Evolutionary conservation across 2,797 vertebrate species (phyloP).

Genomic region (Eospalax fontanierii): DNA sequence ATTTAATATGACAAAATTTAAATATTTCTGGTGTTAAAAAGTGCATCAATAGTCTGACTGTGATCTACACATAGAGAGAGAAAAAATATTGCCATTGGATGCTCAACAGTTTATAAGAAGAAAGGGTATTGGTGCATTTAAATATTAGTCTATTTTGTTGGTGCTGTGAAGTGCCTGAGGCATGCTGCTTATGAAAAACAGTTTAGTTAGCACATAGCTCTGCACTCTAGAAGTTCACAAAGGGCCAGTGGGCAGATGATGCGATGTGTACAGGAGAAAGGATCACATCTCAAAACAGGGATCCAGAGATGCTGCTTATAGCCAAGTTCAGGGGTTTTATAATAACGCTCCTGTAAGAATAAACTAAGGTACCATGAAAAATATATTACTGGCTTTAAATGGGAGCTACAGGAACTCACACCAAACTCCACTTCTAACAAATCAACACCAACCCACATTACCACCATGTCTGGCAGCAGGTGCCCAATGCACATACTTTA

Average conservation of each 20-base stretch:
- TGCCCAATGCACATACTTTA: background rate
- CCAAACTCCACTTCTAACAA: background rate
- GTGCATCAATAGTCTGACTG: background rate
- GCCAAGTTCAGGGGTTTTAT: background rate
- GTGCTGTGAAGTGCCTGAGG: background rate
- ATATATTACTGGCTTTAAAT: background rate
- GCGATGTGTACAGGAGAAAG: background rate
- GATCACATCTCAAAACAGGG: background rate
- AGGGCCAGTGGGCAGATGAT: background rate
- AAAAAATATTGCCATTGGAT: background rate
- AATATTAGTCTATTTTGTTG: background rate
- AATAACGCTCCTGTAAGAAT: background rate
- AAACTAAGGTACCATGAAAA: background rate
- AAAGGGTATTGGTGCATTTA: background rate
- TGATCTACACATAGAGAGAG: background rate
- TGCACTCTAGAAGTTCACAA: background rate
- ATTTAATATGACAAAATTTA: background rate
- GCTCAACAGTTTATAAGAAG: background rate
- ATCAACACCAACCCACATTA: too few relatives aligned
- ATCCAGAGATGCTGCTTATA: background rate
- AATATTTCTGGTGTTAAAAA: background rate
- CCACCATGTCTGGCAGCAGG: background rate
- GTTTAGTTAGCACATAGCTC: background rate
- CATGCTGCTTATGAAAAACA: background rate
- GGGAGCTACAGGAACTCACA: background rate